A percentile compares a stretch with the other conserved stretches of the same genome.
Conservation (phyloP, 2,888 invertebrate species). For the Nineta flava region DNA sequence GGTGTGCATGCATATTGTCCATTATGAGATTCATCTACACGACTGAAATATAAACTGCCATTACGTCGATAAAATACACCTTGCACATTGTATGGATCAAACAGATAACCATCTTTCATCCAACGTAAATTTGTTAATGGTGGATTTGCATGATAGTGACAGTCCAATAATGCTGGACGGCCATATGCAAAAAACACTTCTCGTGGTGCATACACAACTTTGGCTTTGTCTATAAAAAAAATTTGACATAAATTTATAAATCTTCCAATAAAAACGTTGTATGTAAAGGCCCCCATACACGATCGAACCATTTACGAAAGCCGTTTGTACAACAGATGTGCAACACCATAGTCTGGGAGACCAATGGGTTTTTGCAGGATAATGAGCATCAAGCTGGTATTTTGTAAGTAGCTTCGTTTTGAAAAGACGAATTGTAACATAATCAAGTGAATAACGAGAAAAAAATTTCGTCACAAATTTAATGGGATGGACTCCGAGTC, state of each 20-base stretch:
- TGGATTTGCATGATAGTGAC: slow-evolving; percentile 85
- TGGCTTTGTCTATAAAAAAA: slow-evolving; percentile 65
- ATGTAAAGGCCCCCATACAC: no score
- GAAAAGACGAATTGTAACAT: no score
- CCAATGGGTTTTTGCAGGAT: no score
- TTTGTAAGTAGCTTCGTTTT: no score
- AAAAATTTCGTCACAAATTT: no score
- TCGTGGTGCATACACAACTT: slow-evolving; percentile 73
- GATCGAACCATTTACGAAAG: no score
- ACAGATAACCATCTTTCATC: slow-evolving; percentile 85
- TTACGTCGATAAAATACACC: slow-evolving; percentile 7
- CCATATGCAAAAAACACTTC: slow-evolving; percentile 75
- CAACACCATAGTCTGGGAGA: no score
- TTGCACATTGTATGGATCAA: slow-evolving; percentile 77
- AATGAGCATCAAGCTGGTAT: no score
- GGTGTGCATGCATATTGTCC: slow-evolving; percentile 87
- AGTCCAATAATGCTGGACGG: slow-evolving; percentile 68
- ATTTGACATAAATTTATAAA: background rate
- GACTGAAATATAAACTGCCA: slow-evolving; percentile 18
- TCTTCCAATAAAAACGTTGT: no score
- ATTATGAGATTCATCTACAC: slow-evolving; percentile 71
- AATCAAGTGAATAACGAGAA: no score
- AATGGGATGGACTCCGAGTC: no score
- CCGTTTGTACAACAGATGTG: background rate
- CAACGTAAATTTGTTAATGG: slow-evolving; percentile 76